Evolutionary conservation across 2,888 invertebrate genomes (phyloP).

Genomic region (Magallana nippona): DNA sequence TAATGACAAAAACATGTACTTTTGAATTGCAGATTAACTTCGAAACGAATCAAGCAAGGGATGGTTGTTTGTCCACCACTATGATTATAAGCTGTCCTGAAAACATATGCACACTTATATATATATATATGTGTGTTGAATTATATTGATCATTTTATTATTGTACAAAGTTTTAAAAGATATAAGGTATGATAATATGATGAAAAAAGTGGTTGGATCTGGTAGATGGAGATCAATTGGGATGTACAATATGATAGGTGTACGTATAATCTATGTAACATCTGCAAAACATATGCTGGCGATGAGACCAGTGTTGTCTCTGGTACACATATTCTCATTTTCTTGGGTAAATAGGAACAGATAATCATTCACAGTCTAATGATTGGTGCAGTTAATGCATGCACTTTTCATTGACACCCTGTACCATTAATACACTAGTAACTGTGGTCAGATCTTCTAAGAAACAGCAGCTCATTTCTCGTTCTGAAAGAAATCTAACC

Average conservation of each 20-base stretch:
- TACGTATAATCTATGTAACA: not conserved
- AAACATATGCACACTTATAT: not conserved
- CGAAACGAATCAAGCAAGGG: not conserved
- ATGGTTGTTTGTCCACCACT: not conserved
- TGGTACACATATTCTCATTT: not conserved
- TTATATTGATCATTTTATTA: not conserved
- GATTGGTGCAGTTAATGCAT: not conserved
- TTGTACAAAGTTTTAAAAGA: too few relatives aligned
- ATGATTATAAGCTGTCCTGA: not conserved
- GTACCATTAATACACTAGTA: not conserved
- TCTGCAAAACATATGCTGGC: conserved; percentile 22
- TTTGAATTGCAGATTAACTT: not conserved
- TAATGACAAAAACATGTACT: too few relatives aligned
- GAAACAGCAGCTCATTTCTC: not conserved
- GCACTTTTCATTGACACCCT: not conserved
- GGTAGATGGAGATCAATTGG: not conserved
- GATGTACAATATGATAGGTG: not conserved
- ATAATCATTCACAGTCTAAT: conserved; percentile 14
- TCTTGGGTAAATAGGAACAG: conserved; percentile 9
- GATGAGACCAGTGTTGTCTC: not conserved
- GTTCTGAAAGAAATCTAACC: not conserved
- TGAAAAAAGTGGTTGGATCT: not conserved
- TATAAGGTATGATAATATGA: not conserved
- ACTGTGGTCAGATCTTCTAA: not conserved
- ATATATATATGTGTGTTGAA: not conserved